phyloP scores from a whole-genome alignment of 2,113 vertebrate species.

The Origma solitaria region DNA sequence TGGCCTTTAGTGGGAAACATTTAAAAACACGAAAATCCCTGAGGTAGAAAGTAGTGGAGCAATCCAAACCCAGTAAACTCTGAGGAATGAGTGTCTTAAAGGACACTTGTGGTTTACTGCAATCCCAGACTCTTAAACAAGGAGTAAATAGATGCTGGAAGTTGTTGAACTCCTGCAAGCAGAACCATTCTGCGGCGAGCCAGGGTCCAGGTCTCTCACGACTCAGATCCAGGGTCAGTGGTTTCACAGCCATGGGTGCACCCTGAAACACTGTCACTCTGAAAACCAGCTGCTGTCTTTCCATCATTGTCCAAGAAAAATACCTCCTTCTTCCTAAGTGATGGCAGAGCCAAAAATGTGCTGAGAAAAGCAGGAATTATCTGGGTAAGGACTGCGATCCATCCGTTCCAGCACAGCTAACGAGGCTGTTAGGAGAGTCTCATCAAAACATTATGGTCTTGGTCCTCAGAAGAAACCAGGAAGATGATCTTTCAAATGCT shows the following conservation, averaged over 20 bases:
- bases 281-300: background rate
- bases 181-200: rapidly evolving
- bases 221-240: background rate
- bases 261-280: rapidly evolving
- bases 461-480: background rate
- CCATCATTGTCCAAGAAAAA: background rate
- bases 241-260: background rate
- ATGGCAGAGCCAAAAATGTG: background rate
- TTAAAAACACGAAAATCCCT: background rate
- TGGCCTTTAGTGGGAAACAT: background rate
- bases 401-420: background rate
- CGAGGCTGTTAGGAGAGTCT: background rate
- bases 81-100: background rate
- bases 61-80: background rate
- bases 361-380: background rate
- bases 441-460: background rate
- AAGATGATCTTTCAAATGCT: background rate
- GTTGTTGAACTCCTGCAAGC: background rate
- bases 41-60: background rate
- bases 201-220: rapidly evolving
- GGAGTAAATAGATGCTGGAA: background rate
- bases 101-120: background rate
- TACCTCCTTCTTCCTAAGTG: background rate
- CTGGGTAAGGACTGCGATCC: background rate
- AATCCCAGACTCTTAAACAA: background rate